Conservation (phyloP, 2,888 invertebrate genomes). For the Cyclophora albipunctata region DNA sequence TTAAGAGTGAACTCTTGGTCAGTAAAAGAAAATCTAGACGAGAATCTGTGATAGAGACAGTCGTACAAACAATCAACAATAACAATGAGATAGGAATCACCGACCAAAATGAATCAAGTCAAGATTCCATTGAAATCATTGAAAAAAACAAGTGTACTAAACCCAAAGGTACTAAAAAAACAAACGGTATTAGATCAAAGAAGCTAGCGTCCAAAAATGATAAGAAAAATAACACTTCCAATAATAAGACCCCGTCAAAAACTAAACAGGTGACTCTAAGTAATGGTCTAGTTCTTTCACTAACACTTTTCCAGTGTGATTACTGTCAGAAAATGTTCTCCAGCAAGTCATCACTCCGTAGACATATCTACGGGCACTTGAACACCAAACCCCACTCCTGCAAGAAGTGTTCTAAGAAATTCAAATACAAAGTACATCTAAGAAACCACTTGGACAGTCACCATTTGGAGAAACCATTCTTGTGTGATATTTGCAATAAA, state of each 20-base stretch:
- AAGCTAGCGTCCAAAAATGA: conserved; percentile 9
- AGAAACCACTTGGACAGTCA: conserved; percentile 77
- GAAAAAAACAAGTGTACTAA: neutral
- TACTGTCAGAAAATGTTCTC: conserved; percentile 79
- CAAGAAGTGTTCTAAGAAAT: conserved; percentile 76
- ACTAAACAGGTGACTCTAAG: conserved; percentile 28
- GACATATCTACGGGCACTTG: conserved; percentile 80
- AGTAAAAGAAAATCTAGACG: conserved; percentile 21
- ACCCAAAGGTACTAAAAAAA: conserved; percentile 7
- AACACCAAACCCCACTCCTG: conserved; percentile 79
- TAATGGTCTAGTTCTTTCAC: conserved; percentile 32
- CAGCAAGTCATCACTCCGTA: conserved; percentile 78
- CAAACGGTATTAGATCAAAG: conserved; percentile 7
- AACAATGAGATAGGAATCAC: conserved; percentile 62
- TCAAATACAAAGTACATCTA: conserved; percentile 78
- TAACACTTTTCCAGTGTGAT: conserved; percentile 63
- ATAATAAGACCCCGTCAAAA: conserved; percentile 11
- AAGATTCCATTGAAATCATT: conserved; percentile 4
- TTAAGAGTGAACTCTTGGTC: conserved; percentile 55
- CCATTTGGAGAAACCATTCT: conserved; percentile 68
- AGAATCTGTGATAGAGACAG: conserved; percentile 5
- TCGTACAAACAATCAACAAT: conserved; percentile 37
- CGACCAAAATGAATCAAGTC: conserved; percentile 36
- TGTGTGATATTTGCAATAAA: conserved; percentile 84
- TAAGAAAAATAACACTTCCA: conserved; percentile 12